Conservation (phyloP, 1,140 invertebrate species). For the Conopomorpha cramerella region DNA sequence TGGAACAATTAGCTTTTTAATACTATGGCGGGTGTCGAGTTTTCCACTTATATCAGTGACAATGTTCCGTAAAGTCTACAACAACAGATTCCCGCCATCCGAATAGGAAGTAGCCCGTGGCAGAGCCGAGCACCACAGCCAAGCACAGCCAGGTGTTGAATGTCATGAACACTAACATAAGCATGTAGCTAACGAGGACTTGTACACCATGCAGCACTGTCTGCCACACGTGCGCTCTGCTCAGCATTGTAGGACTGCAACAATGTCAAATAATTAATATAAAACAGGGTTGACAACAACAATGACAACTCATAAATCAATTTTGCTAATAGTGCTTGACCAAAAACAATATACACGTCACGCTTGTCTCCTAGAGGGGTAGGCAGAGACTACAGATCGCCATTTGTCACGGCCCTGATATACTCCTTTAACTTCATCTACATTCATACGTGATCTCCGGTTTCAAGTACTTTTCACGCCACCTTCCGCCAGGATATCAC, state of each 20-base stretch:
- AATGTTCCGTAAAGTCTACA: constrained; percentile 93
- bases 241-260: constrained; percentile 79
- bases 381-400: too few relatives aligned
- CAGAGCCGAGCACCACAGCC: constrained; percentile 87
- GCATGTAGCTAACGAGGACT: constrained; percentile 80
- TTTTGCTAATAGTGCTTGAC: too few relatives aligned
- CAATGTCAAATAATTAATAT: too few relatives aligned
- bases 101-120: constrained; percentile 91
- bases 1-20: background rate
- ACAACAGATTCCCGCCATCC: constrained; percentile 93
- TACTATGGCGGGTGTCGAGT: background rate
- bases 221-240: constrained; percentile 80
- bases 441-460: too few relatives aligned
- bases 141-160: constrained; percentile 95
- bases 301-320: too few relatives aligned
- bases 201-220: constrained; percentile 90
- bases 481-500: too few relatives aligned
- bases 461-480: too few relatives aligned
- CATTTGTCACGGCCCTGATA: too few relatives aligned
- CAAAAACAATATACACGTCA: too few relatives aligned
- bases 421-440: too few relatives aligned
- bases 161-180: constrained; percentile 99
- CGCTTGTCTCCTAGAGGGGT: too few relatives aligned
- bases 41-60: constrained; percentile 69
- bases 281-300: too few relatives aligned